Percentiles rank a stretch among this genome's conserved stretches.
phyloP scores from a whole-genome alignment of 2,888 invertebrate genomes.

The Acheta domesticus region DNA sequence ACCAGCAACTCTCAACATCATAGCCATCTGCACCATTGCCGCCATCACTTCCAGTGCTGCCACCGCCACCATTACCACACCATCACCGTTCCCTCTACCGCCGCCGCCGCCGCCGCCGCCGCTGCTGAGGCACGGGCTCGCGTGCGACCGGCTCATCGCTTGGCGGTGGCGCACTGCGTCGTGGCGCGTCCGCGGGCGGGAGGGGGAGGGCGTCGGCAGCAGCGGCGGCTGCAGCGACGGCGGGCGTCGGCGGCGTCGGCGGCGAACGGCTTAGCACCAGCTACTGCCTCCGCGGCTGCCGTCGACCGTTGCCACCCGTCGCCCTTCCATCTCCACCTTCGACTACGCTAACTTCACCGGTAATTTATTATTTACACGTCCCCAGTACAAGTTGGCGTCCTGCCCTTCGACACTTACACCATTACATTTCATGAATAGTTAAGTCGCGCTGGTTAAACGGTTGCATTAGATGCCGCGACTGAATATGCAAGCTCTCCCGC shows the following conservation, averaged over 20 bases:
- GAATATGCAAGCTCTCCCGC: background rate
- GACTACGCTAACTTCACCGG: background rate
- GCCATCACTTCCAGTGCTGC: no score
- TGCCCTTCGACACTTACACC: slow-evolving; percentile 9
- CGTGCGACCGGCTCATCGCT: slow-evolving; percentile 7
- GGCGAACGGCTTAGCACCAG: background rate
- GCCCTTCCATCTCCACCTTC: background rate
- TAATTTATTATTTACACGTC: slow-evolving; percentile 18
- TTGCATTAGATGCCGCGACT: background rate
- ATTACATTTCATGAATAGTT: background rate
- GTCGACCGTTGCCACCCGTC: background rate
- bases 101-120: no score
- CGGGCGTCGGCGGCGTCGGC: background rate
- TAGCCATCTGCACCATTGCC: no score
- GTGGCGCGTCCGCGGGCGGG: background rate
- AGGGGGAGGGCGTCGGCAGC: background rate
- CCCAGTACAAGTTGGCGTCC: background rate
- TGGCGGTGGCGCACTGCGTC: slow-evolving; percentile 9
- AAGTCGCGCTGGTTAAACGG: background rate
- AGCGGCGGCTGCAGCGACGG: background rate
- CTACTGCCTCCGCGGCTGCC: no score
- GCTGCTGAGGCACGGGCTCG: background rate
- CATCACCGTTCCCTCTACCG: no score
- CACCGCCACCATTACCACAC: no score
- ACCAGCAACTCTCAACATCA: no score